Conservation (phyloP, 2,113 vertebrate genomes). For the Oreochromis spilurus region DNA sequence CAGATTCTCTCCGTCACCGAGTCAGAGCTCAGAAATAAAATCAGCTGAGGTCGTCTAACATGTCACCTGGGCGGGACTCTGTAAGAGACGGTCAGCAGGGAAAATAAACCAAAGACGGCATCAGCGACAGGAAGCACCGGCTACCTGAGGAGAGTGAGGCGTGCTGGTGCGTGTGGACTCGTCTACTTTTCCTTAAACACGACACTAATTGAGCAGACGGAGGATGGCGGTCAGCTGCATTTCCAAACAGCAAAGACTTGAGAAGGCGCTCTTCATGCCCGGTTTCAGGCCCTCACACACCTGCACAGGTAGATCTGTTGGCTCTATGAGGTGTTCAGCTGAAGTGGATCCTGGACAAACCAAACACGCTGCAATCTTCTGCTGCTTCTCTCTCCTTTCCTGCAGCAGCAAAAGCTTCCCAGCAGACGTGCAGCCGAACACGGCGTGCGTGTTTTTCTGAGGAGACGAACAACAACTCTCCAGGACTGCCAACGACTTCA, state of each 20-base stretch:
- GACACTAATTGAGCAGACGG: background rate
- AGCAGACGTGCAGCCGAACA: background rate
- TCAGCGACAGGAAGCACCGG: background rate
- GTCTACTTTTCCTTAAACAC: background rate
- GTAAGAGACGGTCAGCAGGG: background rate
- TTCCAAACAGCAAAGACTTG: background rate
- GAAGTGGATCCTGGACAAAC: background rate
- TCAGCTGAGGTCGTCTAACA: background rate
- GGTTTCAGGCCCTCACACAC: rapidly evolving
- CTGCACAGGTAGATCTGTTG: background rate
- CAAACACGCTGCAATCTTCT: background rate
- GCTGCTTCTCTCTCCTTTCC: background rate
- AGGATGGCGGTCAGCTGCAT: background rate
- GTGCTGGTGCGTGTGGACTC: background rate
- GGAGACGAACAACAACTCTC: rapidly evolving
- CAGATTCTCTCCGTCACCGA: background rate
- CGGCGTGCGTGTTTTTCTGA: background rate
- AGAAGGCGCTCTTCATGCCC: background rate
- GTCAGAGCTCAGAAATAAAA: background rate
- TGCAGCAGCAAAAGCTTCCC: background rate
- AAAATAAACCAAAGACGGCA: background rate
- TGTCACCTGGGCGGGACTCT: background rate
- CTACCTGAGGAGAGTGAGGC: background rate
- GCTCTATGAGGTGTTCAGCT: rapidly evolving
- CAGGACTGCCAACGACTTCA: background rate